A percentile compares a stretch with the other conserved stretches of the same genome.
phyloP scores from a whole-genome alignment of 1,140 invertebrate genomes.

The Papilio aristodemus region DNA sequence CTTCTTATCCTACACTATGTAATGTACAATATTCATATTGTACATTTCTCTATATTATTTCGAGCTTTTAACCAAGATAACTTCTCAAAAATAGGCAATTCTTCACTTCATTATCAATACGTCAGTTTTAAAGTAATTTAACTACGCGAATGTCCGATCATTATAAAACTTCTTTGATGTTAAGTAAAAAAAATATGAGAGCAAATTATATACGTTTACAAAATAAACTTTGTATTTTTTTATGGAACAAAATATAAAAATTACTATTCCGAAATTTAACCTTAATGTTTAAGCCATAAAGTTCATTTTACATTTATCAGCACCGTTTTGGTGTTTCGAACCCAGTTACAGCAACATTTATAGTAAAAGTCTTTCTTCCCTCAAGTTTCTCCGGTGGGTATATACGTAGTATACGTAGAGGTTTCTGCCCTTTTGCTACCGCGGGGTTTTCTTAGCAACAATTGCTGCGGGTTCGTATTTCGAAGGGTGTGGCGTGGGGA shows the following conservation, averaged over 20 bases:
- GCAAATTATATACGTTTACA: not conserved
- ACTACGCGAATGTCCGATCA: not conserved
- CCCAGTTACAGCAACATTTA: not conserved
- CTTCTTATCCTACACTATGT: no score
- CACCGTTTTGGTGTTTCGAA: not conserved
- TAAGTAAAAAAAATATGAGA: not conserved
- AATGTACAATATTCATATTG: no score
- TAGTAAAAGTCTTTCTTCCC: slow-evolving; percentile 21
- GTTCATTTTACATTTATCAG: not conserved
- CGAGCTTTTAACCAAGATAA: no score
- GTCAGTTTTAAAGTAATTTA: not conserved
- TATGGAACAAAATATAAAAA: not conserved
- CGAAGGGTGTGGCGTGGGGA: slow-evolving; percentile 48
- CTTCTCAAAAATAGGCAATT: no score
- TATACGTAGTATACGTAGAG: not conserved
- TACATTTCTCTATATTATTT: no score
- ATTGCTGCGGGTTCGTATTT: slow-evolving; percentile 44
- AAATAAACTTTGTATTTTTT: not conserved
- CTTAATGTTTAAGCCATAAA: not conserved
- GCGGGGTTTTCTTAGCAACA: slow-evolving; percentile 47
- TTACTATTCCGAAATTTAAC: not conserved
- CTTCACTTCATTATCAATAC: no score
- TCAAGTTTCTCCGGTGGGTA: slow-evolving; percentile 17
- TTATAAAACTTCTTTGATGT: not conserved
- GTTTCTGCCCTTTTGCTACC: slow-evolving; percentile 40